A percentile compares a stretch with the other conserved stretches of the same genome.
phyloP scores from a whole-genome alignment of 2,888 invertebrate genomes.

The Nezara viridula region DNA sequence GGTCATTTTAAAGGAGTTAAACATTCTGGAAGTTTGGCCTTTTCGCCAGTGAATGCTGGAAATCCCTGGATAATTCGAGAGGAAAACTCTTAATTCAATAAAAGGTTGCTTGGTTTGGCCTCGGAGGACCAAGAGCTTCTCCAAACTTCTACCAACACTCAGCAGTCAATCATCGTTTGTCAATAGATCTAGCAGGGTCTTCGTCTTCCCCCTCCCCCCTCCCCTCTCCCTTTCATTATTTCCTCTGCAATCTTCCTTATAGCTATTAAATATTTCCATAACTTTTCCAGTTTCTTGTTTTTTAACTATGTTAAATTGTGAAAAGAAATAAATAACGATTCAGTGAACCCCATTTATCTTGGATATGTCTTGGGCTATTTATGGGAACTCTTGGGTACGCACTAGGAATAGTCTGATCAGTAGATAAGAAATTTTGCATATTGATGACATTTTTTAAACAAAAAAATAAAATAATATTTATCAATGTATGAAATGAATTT shows the following conservation, averaged over 20 bases:
- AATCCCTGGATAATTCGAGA: slow-evolving; percentile 51
- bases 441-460: too few species aligned
- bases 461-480: too few species aligned
- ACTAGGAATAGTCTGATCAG: too few species aligned
- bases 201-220: not conserved
- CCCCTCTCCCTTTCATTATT: slow-evolving; percentile 3
- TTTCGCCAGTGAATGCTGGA: slow-evolving; percentile 27
- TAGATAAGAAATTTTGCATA: too few species aligned
- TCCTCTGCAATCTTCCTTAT: not conserved
- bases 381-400: too few species aligned
- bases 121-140: slow-evolving; percentile 5
- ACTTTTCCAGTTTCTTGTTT: too few species aligned
- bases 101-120: slow-evolving; percentile 36
- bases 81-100: slow-evolving; percentile 57
- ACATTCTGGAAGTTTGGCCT: slow-evolving; percentile 23
- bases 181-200: slow-evolving; percentile 31
- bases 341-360: too few species aligned
- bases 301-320: too few species aligned
- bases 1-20: not conserved
- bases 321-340: too few species aligned
- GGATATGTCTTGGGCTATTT: too few species aligned
- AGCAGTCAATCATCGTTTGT: slow-evolving; percentile 55
- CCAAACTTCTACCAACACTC: slow-evolving; percentile 17
- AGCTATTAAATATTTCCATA: not conserved
- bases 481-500: too few species aligned